phyloP scores from a whole-genome alignment of 2,113 vertebrate species.

The Scomber scombrus region DNA sequence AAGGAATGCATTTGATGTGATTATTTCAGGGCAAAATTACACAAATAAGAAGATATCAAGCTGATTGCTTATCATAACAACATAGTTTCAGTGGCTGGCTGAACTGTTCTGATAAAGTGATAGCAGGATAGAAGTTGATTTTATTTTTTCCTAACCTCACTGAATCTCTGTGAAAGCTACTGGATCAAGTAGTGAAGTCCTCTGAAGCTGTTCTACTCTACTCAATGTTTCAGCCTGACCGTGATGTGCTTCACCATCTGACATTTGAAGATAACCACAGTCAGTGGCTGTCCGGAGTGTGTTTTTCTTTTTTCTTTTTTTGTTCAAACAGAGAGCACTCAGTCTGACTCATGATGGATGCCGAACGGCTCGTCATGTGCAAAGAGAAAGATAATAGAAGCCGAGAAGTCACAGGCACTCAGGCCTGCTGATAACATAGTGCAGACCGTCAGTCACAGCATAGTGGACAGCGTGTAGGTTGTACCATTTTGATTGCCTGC shows the following conservation, averaged over 20 bases:
- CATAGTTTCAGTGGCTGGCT: slow-evolving; percentile 17
- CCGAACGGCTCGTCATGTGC: slow-evolving; percentile 70
- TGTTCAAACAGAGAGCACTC: slow-evolving; percentile 49
- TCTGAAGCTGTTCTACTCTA: slow-evolving; percentile 64
- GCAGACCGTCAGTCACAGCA: slow-evolving; percentile 48
- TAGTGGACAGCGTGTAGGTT: slow-evolving; percentile 58
- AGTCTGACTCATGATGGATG: slow-evolving; percentile 61
- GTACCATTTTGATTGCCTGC: slow-evolving; percentile 51
- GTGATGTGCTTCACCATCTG: slow-evolving; percentile 62
- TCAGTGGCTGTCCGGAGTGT: slow-evolving; percentile 40
- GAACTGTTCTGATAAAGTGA: slow-evolving; percentile 20
- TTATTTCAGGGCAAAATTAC: slow-evolving; percentile 35
- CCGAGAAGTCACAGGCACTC: slow-evolving; percentile 59
- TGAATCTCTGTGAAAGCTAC: slow-evolving; percentile 49
- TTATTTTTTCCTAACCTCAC: slow-evolving; percentile 37
- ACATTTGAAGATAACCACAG: slow-evolving; percentile 75
- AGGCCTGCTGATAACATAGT: slow-evolving; percentile 67
- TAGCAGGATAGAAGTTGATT: slow-evolving; percentile 19
- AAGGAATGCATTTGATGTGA: neutral
- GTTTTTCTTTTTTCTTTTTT: slow-evolving; percentile 5
- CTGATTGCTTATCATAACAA: slow-evolving; percentile 38
- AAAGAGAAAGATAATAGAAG: slow-evolving; percentile 72
- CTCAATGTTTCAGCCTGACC: slow-evolving; percentile 50
- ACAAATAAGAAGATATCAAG: slow-evolving; percentile 43
- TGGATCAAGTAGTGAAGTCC: slow-evolving; percentile 52